phyloP scores from a whole-genome alignment of 2,797 vertebrate genomes.

The Sparidentex hasta region DNA sequence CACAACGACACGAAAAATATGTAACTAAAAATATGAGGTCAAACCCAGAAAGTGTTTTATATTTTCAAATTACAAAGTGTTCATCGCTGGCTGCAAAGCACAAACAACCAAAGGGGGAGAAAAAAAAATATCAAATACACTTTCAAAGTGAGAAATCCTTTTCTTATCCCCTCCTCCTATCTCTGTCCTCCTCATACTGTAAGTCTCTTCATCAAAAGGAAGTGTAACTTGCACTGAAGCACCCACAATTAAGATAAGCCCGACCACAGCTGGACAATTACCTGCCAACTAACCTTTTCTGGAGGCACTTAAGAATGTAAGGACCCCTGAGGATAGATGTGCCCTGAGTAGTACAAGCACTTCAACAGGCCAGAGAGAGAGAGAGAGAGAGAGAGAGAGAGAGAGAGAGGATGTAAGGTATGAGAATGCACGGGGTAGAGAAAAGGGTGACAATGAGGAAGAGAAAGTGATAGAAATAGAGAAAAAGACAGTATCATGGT shows the following conservation, averaged over 20 bases:
- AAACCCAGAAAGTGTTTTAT: neutral
- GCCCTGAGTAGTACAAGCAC: conserved; percentile 77
- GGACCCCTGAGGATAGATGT: conserved; percentile 82
- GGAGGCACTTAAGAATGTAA: conserved; percentile 84
- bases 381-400: neutral
- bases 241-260: conserved; percentile 86
- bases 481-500: conserved; percentile 80
- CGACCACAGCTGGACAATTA: conserved; percentile 86
- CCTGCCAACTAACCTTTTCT: conserved; percentile 87
- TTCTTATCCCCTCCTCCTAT: conserved; percentile 49
- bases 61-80: neutral
- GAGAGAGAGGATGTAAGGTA: conserved; percentile 48
- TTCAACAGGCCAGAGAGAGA: conserved; percentile 70
- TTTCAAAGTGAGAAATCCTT: conserved; percentile 39
- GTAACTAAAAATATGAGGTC: too few species aligned
- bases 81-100: neutral
- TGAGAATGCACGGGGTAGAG: conserved; percentile 51
- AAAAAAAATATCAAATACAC: conserved; percentile 12
- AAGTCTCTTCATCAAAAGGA: conserved; percentile 79
- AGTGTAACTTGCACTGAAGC: conserved; percentile 78
- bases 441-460: conserved; percentile 44
- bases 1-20: neutral
- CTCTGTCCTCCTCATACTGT: conserved; percentile 54
- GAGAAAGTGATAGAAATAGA: conserved; percentile 73
- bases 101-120: conserved; percentile 2